Base-by-base conservation (phyloP, 2,113 vertebrate species). In the Collichthys lucidus region DNA sequence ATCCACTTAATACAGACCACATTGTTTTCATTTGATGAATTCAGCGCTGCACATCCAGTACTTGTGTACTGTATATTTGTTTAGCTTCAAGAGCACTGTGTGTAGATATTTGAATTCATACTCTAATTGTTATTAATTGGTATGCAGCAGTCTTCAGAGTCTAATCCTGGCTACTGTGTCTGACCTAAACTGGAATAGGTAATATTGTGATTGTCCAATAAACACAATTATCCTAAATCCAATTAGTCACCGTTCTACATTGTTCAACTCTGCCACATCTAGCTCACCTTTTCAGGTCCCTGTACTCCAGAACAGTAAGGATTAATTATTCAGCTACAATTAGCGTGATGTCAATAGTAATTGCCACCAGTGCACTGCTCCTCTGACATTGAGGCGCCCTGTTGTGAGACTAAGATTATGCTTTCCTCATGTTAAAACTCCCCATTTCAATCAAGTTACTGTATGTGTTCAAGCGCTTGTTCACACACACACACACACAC, bases 251-350 rank as follows among this genome's bases (percentile, higher is more conserved):
- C 22, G 53, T 81, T 88, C 52, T 73, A 44, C 56, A 65, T 62
- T 75, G 79, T 82, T 86, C 35, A 82, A 29, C 68, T 62, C 64
- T 69, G 71, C 83, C 77, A 77, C 82, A 78, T 82, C 68, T 56
- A 85, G 64, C 80, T 91, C 82, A 91, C 89, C 83, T 83, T 82
- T 79, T 42, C 83, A 80, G 80, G 68, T 89, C 77, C 59, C 56
- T 59, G 60, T 84, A 67, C 81, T 46, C 61, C 74, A 63, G 22
- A 85, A 90, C 74, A 72, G 73, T 61, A 57, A 86, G 85, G 85
- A 92, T 94, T 89, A 91, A 93, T 93, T 93, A 94, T 94, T 94
- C 92, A 92, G 82, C 80, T 84, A 89, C 89, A 93, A 93, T 94
- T 93, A 94, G 86, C 72, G 84, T 89, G 86, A 88, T 93, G 92